A percentile compares a stretch with the other conserved stretches of the same genome.
These are phyloP conservation scores for Gadopsis bispinosus DNA, from an alignment of 2,797 vertebrate genomes.

Conservation along the genomic window DNA sequence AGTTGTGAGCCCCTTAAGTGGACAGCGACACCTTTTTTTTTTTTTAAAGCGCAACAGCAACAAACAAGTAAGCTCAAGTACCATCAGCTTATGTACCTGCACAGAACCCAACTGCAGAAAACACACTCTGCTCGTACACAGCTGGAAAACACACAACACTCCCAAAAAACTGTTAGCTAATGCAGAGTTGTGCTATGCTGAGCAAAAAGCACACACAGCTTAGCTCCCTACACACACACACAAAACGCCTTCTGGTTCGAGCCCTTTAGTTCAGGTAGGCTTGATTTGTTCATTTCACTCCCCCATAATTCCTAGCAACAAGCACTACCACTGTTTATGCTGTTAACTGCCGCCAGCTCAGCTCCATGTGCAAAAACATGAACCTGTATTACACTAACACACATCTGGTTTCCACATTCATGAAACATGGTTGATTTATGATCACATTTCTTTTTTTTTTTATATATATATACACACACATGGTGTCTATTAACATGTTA, in stretches of 20 bases:
- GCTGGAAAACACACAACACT: conserved; percentile 26
- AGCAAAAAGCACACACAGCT: conserved; percentile 16
- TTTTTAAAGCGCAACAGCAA: conserved; percentile 58
- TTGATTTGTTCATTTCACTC: conserved; percentile 53
- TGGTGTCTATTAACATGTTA: conserved; percentile 20
- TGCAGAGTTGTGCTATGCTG: not conserved
- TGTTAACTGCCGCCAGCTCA: not conserved
- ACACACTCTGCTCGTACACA: not conserved
- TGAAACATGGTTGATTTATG: conserved; percentile 25
- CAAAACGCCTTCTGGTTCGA: conserved; percentile 29
- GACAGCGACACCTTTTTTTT: not conserved
- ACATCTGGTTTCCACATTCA: conserved; percentile 32
- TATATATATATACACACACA: too few relatives aligned
- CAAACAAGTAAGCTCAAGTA: conserved; percentile 30
- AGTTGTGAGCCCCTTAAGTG: not conserved
- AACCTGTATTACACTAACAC: conserved; percentile 26
- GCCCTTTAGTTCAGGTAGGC: conserved; percentile 55
- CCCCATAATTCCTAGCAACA: conserved; percentile 40
- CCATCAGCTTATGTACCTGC: conserved; percentile 33
- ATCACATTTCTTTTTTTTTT: not conserved
- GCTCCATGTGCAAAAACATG: conserved; percentile 11
- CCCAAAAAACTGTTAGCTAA: conserved; percentile 2
- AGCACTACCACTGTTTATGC: conserved; percentile 8
- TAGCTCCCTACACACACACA: conserved; percentile 16
- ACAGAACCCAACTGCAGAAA: not conserved